A percentile compares a stretch with the other conserved stretches of the same genome.
phyloP scores from a whole-genome alignment of 2,113 vertebrate genomes.

The Scomber scombrus region DNA sequence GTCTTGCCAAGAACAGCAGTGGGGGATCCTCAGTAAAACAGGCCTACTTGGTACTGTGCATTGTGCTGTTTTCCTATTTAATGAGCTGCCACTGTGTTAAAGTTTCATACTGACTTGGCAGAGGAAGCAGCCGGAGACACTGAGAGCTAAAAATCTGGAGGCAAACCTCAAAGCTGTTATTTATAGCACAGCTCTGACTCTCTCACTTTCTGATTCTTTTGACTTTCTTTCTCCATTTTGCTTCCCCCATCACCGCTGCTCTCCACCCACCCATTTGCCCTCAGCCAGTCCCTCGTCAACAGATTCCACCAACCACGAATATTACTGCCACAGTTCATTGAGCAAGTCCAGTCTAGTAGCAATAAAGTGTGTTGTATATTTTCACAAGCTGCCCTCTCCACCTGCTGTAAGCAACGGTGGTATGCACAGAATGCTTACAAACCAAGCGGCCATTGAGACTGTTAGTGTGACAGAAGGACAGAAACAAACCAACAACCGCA shows the following conservation, averaged over 20 bases:
- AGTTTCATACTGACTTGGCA: constrained; percentile 68
- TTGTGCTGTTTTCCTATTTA: constrained; percentile 75
- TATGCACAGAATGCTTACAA: constrained; percentile 36
- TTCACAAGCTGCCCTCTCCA: constrained; percentile 35
- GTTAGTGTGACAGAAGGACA: constrained; percentile 7
- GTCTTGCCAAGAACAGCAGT: neutral
- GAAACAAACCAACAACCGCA: constrained; percentile 23
- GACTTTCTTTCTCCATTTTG: constrained; percentile 36
- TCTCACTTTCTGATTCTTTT: constrained; percentile 47
- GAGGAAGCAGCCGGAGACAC: constrained; percentile 56
- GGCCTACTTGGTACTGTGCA: constrained; percentile 54
- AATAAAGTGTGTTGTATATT: constrained; percentile 46
- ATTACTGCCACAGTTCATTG: constrained; percentile 42
- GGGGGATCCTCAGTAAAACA: neutral
- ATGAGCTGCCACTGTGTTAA: constrained; percentile 76
- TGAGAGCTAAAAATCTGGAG: constrained; percentile 63
- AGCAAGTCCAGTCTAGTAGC: constrained; percentile 34
- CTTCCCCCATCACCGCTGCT: constrained; percentile 8
- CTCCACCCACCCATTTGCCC: constrained; percentile 18
- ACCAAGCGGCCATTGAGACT: constrained; percentile 21
- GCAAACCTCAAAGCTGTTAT: constrained; percentile 72
- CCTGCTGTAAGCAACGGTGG: constrained; percentile 42
- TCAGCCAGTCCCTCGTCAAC: constrained; percentile 10
- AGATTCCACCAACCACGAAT: constrained; percentile 24
- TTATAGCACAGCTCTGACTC: constrained; percentile 54